Percentiles rank a stretch among this genome's conserved stretches.
Conservation (phyloP, 2,888 invertebrate species). For the Clepsis dumicolana region DNA sequence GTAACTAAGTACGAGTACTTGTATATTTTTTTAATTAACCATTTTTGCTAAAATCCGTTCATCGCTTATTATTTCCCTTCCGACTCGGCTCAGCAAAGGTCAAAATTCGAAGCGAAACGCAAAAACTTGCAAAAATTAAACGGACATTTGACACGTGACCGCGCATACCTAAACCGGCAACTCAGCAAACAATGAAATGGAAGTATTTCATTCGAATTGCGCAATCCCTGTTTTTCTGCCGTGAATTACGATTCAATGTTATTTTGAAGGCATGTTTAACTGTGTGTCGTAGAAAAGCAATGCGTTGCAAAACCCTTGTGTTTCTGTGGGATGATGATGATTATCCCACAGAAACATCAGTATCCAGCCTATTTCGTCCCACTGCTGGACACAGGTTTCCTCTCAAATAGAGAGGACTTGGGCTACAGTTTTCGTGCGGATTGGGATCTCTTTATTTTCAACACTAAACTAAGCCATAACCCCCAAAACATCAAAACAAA, state of each 20-base stretch:
- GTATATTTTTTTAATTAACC: too few relatives aligned
- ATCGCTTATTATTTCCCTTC: background rate
- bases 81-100: constrained; percentile 26
- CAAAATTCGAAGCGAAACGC: constrained; percentile 25
- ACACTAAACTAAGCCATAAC: background rate
- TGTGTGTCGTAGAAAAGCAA: too few relatives aligned
- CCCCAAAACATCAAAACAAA: background rate
- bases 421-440: too few relatives aligned
- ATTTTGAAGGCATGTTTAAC: background rate
- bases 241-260: constrained; percentile 21
- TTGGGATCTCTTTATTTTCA: too few relatives aligned
- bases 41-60: background rate
- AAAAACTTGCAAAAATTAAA: constrained; percentile 42
- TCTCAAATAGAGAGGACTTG: too few relatives aligned
- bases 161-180: constrained; percentile 34
- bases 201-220: constrained; percentile 32
- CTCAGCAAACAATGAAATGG: constrained; percentile 37
- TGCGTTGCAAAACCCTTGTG: too few relatives aligned
- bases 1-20: too few relatives aligned
- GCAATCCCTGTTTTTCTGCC: constrained; percentile 12
- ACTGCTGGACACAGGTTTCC: too few relatives aligned
- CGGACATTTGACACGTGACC: constrained; percentile 38
- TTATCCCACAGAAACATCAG: too few relatives aligned
- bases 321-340: too few relatives aligned
- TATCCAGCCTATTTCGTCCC: background rate